A percentile compares a stretch with the other conserved stretches of the same genome.
These are phyloP conservation scores for Chymomyza amoena DNA, from an alignment of 2,888 invertebrate species.

Conservation along the genomic window DNA sequence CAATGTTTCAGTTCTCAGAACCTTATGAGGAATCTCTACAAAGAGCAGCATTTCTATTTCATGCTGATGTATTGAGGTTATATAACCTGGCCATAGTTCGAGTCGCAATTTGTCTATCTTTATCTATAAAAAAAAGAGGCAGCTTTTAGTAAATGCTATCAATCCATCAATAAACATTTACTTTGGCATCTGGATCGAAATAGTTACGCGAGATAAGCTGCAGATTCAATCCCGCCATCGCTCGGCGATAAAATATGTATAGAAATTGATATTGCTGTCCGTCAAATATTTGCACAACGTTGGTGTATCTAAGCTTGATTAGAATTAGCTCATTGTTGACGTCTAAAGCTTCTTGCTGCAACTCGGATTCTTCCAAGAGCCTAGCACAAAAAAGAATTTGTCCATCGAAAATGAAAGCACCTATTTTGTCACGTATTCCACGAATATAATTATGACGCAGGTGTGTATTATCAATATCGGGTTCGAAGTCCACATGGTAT, in stretches of 20 bases:
- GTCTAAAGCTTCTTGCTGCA: conserved; percentile 82
- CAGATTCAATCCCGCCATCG: conserved; percentile 81
- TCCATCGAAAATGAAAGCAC: conserved; percentile 87
- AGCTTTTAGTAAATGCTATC: background rate
- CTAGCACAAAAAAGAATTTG: background rate
- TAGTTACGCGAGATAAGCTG: conserved; percentile 87
- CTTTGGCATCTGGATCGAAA: conserved; percentile 85
- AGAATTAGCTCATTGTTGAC: conserved; percentile 81
- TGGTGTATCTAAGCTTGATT: conserved; percentile 82
- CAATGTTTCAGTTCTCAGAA: conserved; percentile 88
- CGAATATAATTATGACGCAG: conserved; percentile 82
- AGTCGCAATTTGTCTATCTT: conserved; percentile 80
- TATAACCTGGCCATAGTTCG: conserved; percentile 90
- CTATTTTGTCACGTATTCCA: conserved; percentile 80
- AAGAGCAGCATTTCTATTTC: conserved; percentile 88
- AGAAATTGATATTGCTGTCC: conserved; percentile 87
- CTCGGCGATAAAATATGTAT: conserved; percentile 86
- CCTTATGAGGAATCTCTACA: conserved; percentile 90
- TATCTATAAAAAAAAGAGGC: conserved; percentile 43
- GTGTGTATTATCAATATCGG: conserved; percentile 84
- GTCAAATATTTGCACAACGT: conserved; percentile 84
- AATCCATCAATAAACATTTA: conserved; percentile 58
- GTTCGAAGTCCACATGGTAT: conserved; percentile 87
- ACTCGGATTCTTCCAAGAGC: conserved; percentile 60
- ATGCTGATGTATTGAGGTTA: conserved; percentile 91